A percentile compares a stretch with the other conserved stretches of the same genome.
Evolutionary conservation across 2,888 invertebrate species (phyloP).

Genomic region (Clitarchus hookeri): DNA sequence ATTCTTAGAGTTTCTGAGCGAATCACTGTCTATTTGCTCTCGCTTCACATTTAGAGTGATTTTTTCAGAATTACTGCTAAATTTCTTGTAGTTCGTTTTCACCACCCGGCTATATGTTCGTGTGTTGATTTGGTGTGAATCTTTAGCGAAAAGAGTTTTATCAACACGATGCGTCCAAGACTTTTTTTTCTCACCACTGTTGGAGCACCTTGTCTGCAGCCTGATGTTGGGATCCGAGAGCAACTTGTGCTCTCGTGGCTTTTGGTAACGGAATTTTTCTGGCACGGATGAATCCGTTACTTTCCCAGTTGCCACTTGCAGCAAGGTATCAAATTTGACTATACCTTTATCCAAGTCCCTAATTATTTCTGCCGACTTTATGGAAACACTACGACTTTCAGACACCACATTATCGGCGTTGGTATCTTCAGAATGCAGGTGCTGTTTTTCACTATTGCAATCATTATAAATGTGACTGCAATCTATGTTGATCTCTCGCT

Average conservation of each 20-base stretch:
- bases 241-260: neutral
- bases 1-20: neutral
- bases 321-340: neutral
- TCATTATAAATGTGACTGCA: neutral
- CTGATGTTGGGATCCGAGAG: conserved; percentile 5
- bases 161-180: conserved; percentile 18
- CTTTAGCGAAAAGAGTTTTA: conserved; percentile 15
- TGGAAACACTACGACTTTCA: neutral
- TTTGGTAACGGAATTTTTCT: neutral
- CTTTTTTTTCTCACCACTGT: neutral
- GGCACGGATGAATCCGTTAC: neutral
- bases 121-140: neutral
- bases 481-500: neutral
- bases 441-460: neutral
- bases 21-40: neutral
- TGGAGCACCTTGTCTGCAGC: neutral
- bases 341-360: neutral
- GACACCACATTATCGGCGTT: neutral
- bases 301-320: conserved; percentile 20
- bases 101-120: neutral
- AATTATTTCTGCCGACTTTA: neutral
- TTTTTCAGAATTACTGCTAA: neutral
- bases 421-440: neutral
- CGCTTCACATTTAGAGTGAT: neutral
- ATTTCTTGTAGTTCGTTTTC: neutral